A percentile compares a stretch with the other conserved stretches of the same genome.
These are phyloP conservation scores for Xerus inauris DNA, from an alignment of 2,113 vertebrate genomes.

Conservation along the genomic window DNA sequence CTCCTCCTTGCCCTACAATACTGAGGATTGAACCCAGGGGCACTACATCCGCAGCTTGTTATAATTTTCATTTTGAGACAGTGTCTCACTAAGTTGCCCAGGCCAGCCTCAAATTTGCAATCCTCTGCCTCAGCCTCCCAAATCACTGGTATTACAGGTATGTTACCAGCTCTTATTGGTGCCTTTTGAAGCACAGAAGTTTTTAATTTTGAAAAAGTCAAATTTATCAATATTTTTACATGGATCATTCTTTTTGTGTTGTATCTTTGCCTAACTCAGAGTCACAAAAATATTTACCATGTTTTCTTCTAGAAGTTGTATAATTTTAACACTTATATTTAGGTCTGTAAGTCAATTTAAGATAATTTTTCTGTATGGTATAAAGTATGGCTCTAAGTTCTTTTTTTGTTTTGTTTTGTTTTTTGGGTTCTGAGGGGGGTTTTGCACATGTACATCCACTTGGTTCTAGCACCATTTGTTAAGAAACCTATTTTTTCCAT, in stretches of 20 bases:
- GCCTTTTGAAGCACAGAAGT: neutral
- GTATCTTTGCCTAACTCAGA: neutral
- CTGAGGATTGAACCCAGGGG: too few relatives aligned
- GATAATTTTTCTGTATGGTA: neutral
- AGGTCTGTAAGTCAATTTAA: neutral
- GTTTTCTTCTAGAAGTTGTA: constrained; percentile 16
- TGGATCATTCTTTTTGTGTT: neutral
- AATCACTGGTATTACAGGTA: too few relatives aligned
- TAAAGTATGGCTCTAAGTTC: neutral
- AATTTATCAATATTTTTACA: neutral
- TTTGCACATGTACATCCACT: neutral
- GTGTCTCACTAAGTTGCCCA: too few relatives aligned
- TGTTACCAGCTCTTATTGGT: too few relatives aligned
- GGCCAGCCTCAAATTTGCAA: too few relatives aligned
- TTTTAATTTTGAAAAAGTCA: neutral
- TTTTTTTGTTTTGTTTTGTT: neutral
- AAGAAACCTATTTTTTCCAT: neutral
- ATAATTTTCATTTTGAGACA: too few relatives aligned
- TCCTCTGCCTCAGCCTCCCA: too few relatives aligned
- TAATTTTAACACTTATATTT: neutral
- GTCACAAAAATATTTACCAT: neutral
- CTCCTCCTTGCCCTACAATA: too few relatives aligned
- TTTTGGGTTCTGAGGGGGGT: too few relatives aligned
- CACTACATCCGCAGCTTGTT: too few relatives aligned
- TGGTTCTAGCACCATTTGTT: neutral